phyloP scores from a whole-genome alignment of 2,888 invertebrate genomes.

The Dicyrtomina minuta region DNA sequence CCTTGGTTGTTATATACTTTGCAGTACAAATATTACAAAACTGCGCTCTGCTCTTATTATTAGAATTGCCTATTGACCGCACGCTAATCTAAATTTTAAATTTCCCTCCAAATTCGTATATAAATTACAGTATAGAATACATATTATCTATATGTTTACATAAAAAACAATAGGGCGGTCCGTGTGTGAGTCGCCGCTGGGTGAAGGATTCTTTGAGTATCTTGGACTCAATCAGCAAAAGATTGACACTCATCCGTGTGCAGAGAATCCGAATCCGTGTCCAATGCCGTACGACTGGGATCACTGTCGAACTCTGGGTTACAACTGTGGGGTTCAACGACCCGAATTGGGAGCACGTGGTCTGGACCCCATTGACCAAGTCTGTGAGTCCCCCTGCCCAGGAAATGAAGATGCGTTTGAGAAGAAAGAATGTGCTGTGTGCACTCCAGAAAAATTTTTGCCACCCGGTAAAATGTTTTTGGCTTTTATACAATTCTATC shows the following conservation, averaged over 20 bases:
- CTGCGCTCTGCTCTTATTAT: too few relatives aligned
- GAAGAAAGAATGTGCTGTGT: constrained; percentile 44
- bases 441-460: constrained; percentile 44
- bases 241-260: constrained; percentile 40
- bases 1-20: too few relatives aligned
- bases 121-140: too few relatives aligned
- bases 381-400: constrained; percentile 49
- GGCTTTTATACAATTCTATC: too few relatives aligned
- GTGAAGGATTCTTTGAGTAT: constrained; percentile 51
- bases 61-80: too few relatives aligned
- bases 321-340: constrained; percentile 44
- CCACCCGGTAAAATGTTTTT: constrained; percentile 41
- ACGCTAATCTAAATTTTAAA: too few relatives aligned
- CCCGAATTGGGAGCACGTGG: constrained; percentile 37
- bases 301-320: constrained; percentile 45
- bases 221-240: constrained; percentile 35
- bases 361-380: constrained; percentile 42
- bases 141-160: too few relatives aligned
- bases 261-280: constrained; percentile 46
- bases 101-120: too few relatives aligned
- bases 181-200: constrained; percentile 48
- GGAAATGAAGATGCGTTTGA: constrained; percentile 52
- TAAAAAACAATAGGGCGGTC: constrained; percentile 18
- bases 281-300: constrained; percentile 49
- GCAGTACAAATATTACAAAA: too few relatives aligned